Base-by-base conservation (phyloP, 2,888 invertebrate genomes). In the Ophion ventricosus region DNA sequence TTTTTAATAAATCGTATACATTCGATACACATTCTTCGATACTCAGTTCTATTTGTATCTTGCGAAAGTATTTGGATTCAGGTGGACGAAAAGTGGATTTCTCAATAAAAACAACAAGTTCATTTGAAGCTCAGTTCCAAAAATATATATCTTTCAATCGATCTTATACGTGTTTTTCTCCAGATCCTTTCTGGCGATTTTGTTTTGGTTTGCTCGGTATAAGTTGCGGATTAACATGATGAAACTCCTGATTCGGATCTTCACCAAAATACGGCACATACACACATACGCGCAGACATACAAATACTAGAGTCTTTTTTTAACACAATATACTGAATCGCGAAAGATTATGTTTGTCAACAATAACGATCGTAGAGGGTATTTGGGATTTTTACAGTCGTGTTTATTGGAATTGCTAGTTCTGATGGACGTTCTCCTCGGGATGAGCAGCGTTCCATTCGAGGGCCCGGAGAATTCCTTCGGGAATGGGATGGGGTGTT, bases 391-490 rank as follows among this genome's bases (percentile, higher is more conserved):
- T 49, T 49, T 49, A 49, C 14, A 14, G 49, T 49, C 17, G 14
- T 49, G 29, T 54, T 43, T 10, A 61, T 23, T 72, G 78, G 61
- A 75, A 70, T 40, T 76, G 70, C 26, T 66, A 25, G 64, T 81
- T 78, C 49, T 80, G 64, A 4, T 61, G 74, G 11, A 26, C 43
- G 23, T 82, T 26, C 59, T 84, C 59, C 35, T 86, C 82, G 69
- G 86, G 82, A 23, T 85, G 82, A 63, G 86, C 85, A 2, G 82
- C 85, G 76, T 84, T 87, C 67, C 69, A 81, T 40, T 85, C 81
- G 29, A 87, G 79, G 17, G 87, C 64, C 17, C 86, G 85, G 8
- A 80, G 83, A 43, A 87, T 87, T n/a, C 14, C 84, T n/a, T 49
- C 82, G n/a, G 87, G 87, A n/a, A 87, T 40, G 1, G 85, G 72